Evolutionary conservation across 2,113 vertebrate genomes (phyloP), one percentile per base, ranked within the genome.

Genomic region (Emydocephalus ijimae): DNA sequence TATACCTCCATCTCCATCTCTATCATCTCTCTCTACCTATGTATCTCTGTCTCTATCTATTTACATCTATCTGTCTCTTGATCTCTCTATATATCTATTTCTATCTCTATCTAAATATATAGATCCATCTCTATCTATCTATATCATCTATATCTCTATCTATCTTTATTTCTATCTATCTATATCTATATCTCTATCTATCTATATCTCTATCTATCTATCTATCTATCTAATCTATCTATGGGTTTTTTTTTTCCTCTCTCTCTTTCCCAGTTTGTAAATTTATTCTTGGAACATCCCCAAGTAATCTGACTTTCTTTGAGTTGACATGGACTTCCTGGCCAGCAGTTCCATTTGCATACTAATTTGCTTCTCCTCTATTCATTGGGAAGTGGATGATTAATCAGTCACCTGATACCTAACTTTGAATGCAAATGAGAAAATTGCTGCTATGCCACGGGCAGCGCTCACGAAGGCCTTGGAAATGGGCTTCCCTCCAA

Each of bases 231-330:
- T 18, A 21, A 59, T 6, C 56, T 57, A 52, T 52, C 21, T 57
- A 8, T 7, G 1, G 39, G 39, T 1, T 50, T 8, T 9, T 50
- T 8, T 29, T 14, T 39, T 10, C 34, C 64, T 55, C 26, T 20
- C 12, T 23, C 43, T 39, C 12, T 14, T 6, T 50, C 29, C 45
- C 10, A 34, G 91, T 94, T 95, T 95, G 94, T 93, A 94, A 90
- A 94, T 96, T 93, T 96, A 94, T 94, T 93, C 93, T 90, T 96
- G 96, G 96, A 96, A 97, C 96, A 96, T 92, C 90, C 86, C 94
- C 94, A 96, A 88, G 87, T 96, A 95, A 96, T 93, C 96, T 93
- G 95, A 96, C 91, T 92, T 88, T 95, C 93, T 96, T 97, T 95
- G 92, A 92, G 87, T 94, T 96, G 93, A 96, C 92, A 91, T 93